Base-by-base conservation (phyloP, 2,888 invertebrate species). In the Heterodera filipjevi region DNA sequence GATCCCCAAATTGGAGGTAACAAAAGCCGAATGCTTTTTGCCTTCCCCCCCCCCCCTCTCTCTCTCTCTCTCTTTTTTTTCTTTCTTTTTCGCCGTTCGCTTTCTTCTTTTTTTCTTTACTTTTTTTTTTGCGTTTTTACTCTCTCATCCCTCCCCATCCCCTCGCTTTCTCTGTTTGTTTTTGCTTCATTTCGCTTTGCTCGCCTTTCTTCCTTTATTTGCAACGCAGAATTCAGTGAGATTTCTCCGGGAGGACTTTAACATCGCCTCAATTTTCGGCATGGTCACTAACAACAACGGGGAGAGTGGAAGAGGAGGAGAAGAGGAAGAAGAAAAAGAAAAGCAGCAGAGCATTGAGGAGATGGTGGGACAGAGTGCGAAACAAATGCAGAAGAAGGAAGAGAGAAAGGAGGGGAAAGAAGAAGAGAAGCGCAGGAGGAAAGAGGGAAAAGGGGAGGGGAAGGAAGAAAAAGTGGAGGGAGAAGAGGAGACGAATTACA, bases 1-100 rank as follows among this genome's bases (percentile, higher is more conserved):
- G 27, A 82, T 87, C 66, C 87, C 87, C 0, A 87, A 87, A 78
- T 79, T 87, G n/a, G 86, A 87, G 78, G 87, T 86, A 46, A 77
- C 30, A 66, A 30, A 66, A 19, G 14, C 19, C 39, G 39, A 39
- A 39, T 39, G 5, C 3, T 10, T 39, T 39, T 39, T 39, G 39
- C 39, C 10, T 39, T 39, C 5, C 39, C 10, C 10, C 10, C 10
- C 10, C 10, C 39, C 39, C 39, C 27, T 32, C 66, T 66, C 30
- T 27, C n/a, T 27, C 16, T 49, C 30, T 5, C 10, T 66, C 27
- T 27, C 27, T n/a, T n/a, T 16, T 66, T 14, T 3, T 27, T 30
- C 10, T 66, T 66, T 27, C 30, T 5, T 66, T 66, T 66, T 32
- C n/a, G n/a, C n/a, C n/a, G n/a, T n/a, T 27, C 16, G 12, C 30